A percentile compares a stretch with the other conserved stretches of the same genome.
phyloP scores from a whole-genome alignment of 23 tunicate genomes.

The Trididemnum clinides region DNA sequence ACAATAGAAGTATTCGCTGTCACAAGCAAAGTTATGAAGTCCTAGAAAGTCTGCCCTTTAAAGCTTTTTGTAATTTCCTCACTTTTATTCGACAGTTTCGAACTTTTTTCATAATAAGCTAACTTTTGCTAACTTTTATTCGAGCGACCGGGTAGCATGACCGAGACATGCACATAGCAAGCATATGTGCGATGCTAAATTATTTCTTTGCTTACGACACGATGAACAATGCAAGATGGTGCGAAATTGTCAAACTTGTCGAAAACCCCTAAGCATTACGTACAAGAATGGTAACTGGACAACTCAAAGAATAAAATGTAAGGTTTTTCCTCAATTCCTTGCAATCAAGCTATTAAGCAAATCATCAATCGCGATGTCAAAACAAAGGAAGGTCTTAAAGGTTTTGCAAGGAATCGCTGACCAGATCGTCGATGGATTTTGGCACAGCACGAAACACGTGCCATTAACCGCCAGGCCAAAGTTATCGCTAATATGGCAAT shows the following conservation, averaged over 20 bases:
- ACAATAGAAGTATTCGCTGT: not conserved
- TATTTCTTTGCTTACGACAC: not conserved
- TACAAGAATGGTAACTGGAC: slow-evolving; percentile 5
- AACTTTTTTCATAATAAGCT: too few species aligned
- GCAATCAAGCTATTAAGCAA: slow-evolving; percentile 12
- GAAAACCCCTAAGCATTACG: not conserved
- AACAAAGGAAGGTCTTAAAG: not conserved
- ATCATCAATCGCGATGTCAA: not conserved
- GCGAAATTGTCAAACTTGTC: not conserved
- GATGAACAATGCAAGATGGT: not conserved
- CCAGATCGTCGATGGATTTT: not conserved
- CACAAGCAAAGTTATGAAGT: not conserved
- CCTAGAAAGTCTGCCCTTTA: not conserved
- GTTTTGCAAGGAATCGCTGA: not conserved
- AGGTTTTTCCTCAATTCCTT: not conserved
- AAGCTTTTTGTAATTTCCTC: not conserved
- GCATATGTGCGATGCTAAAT: too few species aligned
- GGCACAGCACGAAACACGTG: not conserved
- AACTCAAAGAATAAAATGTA: not conserved
- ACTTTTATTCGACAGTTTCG: too few species aligned
- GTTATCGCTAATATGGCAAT: not conserved
- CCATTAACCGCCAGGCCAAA: not conserved
- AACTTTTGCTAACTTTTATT: too few species aligned
- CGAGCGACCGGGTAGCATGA: too few species aligned
- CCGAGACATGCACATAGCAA: too few species aligned